Evolutionary conservation across 1,140 invertebrate genomes (phyloP).

Genomic region (Wiebesia pumilae): DNA sequence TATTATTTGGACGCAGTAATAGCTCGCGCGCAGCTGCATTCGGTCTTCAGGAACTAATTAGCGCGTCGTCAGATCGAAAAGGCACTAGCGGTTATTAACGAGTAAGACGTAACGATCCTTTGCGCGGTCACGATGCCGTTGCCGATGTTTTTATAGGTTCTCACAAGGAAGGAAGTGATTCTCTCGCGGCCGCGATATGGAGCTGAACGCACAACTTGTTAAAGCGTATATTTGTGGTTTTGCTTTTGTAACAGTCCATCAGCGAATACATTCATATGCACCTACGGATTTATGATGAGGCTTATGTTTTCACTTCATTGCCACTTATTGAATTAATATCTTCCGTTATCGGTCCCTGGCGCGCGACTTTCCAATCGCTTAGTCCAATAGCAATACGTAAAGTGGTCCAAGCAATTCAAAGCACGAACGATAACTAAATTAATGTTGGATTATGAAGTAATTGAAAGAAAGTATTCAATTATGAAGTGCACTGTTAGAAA

Average conservation of each 20-base stretch:
- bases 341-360: not conserved
- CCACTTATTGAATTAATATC: conserved; percentile 14
- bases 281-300: not conserved
- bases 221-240: conserved; percentile 40
- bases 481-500: too few relatives aligned
- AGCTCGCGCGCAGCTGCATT: conserved; percentile 30
- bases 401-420: too few relatives aligned
- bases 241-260: conserved; percentile 2
- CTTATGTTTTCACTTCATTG: conserved; percentile 11
- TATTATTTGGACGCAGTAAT: not conserved
- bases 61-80: conserved; percentile 58
- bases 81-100: conserved; percentile 42
- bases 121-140: conserved; percentile 55
- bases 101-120: conserved; percentile 61
- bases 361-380: too few relatives aligned
- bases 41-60: conserved; percentile 64
- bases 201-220: conserved; percentile 55
- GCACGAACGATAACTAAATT: too few relatives aligned
- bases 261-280: not conserved
- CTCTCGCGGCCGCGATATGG: conserved; percentile 50
- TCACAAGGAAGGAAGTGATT: conserved; percentile 60
- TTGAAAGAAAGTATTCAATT: too few relatives aligned
- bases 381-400: too few relatives aligned
- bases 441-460: too few relatives aligned
- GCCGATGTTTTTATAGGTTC: conserved; percentile 59